Evolutionary conservation across 2,797 vertebrate genomes (phyloP).

Genomic region (Hypotaenidia okinawae): DNA sequence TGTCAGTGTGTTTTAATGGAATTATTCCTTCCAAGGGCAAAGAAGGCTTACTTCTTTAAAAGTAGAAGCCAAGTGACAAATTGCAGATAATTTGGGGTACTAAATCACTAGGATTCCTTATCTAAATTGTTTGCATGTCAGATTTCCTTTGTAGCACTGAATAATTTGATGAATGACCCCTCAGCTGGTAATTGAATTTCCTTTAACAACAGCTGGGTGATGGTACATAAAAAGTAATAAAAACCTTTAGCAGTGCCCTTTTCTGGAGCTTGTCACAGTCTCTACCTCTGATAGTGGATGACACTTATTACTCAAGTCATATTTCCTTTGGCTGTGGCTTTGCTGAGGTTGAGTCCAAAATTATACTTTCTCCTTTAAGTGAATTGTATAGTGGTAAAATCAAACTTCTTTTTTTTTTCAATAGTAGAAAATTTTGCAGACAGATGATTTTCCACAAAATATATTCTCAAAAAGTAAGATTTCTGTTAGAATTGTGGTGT

Average conservation of each 20-base stretch:
- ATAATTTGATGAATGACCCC: conserved; percentile 77
- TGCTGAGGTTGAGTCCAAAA: conserved; percentile 27
- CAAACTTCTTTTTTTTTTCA: not conserved
- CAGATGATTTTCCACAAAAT: not conserved
- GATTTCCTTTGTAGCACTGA: conserved; percentile 62
- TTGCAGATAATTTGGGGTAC: conserved; percentile 5
- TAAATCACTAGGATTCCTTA: conserved; percentile 60
- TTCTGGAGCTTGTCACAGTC: conserved; percentile 73
- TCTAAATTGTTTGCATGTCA: conserved; percentile 74
- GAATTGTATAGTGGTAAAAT: not conserved
- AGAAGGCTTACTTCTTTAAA: not conserved
- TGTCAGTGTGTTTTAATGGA: not conserved
- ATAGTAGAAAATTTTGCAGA: not conserved
- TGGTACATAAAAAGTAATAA: conserved; percentile 76
- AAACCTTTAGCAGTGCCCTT: conserved; percentile 55
- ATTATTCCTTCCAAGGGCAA: not conserved
- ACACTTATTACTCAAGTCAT: conserved; percentile 69
- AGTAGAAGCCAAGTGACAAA: not conserved
- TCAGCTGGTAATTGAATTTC: conserved; percentile 75
- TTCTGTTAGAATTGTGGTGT: not conserved
- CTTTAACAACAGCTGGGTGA: conserved; percentile 69
- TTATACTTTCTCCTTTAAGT: not conserved
- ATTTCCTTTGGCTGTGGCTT: conserved; percentile 59
- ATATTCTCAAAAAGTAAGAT: not conserved
- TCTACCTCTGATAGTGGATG: conserved; percentile 64